Conservation (phyloP, 2,888 invertebrate genomes). For the Atrina japonica region DNA sequence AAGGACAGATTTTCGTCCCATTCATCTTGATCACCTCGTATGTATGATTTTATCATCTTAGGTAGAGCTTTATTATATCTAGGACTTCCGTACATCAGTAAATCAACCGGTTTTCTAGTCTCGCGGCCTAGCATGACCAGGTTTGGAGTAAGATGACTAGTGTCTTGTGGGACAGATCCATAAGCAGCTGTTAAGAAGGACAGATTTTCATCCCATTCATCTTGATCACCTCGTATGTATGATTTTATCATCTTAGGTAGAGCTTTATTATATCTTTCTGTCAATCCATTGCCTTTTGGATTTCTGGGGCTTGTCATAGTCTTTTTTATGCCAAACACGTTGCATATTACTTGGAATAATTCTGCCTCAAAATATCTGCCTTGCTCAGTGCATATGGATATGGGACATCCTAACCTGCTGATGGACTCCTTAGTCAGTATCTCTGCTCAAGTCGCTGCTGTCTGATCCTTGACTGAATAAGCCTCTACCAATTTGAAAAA, state of each 20-base stretch:
- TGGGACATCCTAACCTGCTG: slow-evolving; percentile 36
- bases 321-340: slow-evolving; percentile 37
- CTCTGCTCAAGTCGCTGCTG: slow-evolving; percentile 38
- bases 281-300: slow-evolving; percentile 44
- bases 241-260: slow-evolving; percentile 42
- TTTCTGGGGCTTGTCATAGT: slow-evolving; percentile 40
- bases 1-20: slow-evolving; percentile 48
- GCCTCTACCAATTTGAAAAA: slow-evolving; percentile 41
- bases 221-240: slow-evolving; percentile 39
- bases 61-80: slow-evolving; percentile 43
- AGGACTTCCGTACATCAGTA: slow-evolving; percentile 13
- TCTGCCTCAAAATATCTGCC: slow-evolving; percentile 41
- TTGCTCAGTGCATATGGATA: slow-evolving; percentile 38
- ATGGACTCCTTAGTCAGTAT: slow-evolving; percentile 36
- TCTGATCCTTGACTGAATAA: slow-evolving; percentile 30
- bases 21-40: slow-evolving; percentile 29
- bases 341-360: slow-evolving; percentile 32
- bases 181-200: slow-evolving; percentile 46
- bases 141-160: slow-evolving; percentile 47
- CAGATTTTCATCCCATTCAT: slow-evolving; percentile 48
- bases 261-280: slow-evolving; percentile 45
- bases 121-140: slow-evolving; percentile 48
- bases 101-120: slow-evolving; percentile 40
- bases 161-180: slow-evolving; percentile 39
- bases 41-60: slow-evolving; percentile 36